Base-by-base conservation (phyloP, 2,888 invertebrate species). In the Sphaerophoria rueppellii region DNA sequence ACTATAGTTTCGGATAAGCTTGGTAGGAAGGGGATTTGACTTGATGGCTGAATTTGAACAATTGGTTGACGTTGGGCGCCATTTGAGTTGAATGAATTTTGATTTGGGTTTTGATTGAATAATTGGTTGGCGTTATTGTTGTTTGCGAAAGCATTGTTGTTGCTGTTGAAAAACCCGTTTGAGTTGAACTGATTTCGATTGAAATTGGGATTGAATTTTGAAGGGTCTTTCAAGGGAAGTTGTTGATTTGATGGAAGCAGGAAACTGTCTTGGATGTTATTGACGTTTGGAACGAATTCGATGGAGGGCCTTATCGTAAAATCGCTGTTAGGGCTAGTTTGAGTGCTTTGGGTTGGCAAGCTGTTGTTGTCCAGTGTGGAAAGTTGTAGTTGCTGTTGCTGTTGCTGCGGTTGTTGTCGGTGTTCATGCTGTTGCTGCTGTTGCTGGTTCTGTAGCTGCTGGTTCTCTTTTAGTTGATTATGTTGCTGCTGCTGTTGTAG, bases 181-280 rank as follows among this genome's bases (percentile, higher is more conserved):
- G 77, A 50, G 32, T 57, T 78, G 24, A 73, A 83, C 1, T 67
- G 65, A 72, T 87, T 88, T 82, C 83, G 86, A 73, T 71, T 71
- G 52, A 69, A 54, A 77, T 88, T 86, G 78, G 61, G 74, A 78
- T 80, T 75, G 81, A 90, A 91, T 89, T 94, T 94, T 32, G 93
- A 93, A 37, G 93, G 93, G 87, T 94, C 94, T 80, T 93, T 92
- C 86, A 93, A 93, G 12, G 94, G 94, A 80, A 94, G 91, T 88
- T 93, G 94, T 88, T 94, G 94, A 87, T 50, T 67, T 2, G 75
- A 9, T 32, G 63, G 14, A 32, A 72, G 80, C 67, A 88, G 89
- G 87, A 86, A 87, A 46, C 70, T 73, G 12, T 72, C 46, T 6
- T 87, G 72, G 3, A 87, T 86, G 69, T 90, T 91, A 40, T 88